These are phyloP conservation scores for Macrophya annulata DNA, from an alignment of 2,888 invertebrate species.

Conservation along the genomic window DNA sequence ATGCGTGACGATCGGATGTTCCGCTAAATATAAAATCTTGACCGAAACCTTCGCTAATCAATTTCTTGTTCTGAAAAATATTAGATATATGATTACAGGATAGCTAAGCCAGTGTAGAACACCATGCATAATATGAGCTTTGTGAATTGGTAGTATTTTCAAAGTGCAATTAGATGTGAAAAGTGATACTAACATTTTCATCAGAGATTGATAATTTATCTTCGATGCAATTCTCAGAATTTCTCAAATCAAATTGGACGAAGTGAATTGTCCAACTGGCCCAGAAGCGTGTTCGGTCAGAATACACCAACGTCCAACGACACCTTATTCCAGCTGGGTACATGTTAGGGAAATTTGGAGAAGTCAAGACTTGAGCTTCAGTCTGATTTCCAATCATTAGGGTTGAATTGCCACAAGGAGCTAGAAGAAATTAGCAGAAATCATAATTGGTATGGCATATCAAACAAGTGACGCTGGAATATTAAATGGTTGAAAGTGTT, in stretches of 20 bases:
- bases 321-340: constrained; percentile 83
- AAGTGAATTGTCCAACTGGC: constrained; percentile 81
- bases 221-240: constrained; percentile 79
- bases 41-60: constrained; percentile 79
- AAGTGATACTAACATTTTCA: constrained; percentile 72
- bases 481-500: neutral
- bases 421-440: constrained; percentile 71
- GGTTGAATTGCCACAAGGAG: constrained; percentile 82
- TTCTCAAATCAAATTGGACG: constrained; percentile 82
- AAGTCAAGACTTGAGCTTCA: constrained; percentile 79
- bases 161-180: neutral
- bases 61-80: constrained; percentile 68
- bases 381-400: constrained; percentile 77
- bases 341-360: constrained; percentile 83
- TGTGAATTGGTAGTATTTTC: neutral
- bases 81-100: too few relatives aligned
- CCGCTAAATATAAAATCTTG: constrained; percentile 74
- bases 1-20: neutral
- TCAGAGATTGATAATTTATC: constrained; percentile 81
- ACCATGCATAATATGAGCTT: too few relatives aligned
- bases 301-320: constrained; percentile 80
- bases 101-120: neutral
- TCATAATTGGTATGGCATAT: neutral
- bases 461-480: neutral
- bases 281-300: neutral